Conservation (phyloP, 2,797 vertebrate genomes). For the Poecile montanus region DNA sequence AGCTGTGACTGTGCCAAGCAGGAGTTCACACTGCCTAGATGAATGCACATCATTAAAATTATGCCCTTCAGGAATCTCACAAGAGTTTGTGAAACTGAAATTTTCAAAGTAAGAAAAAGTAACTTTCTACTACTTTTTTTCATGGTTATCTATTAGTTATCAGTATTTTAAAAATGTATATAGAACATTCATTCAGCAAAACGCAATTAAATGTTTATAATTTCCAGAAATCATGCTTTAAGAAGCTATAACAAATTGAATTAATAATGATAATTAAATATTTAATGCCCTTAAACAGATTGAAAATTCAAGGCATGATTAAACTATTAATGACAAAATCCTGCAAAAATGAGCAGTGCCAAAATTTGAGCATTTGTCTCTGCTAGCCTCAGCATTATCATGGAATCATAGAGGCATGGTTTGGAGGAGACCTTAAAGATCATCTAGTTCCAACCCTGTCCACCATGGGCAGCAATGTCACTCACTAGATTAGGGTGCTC, state of each 20-base stretch:
- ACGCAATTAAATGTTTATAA: background rate
- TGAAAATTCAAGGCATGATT: background rate
- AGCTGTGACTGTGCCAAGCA: background rate
- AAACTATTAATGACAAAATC: background rate
- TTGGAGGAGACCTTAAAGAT: background rate
- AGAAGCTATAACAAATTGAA: background rate
- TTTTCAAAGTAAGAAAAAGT: background rate
- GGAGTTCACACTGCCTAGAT: background rate
- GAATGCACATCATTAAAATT: background rate
- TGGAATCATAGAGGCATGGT: background rate
- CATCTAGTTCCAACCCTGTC: background rate
- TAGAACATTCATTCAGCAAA: background rate
- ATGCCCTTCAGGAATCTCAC: background rate
- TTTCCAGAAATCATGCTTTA: background rate
- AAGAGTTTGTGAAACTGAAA: background rate
- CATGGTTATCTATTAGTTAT: background rate
- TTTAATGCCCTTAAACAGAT: background rate
- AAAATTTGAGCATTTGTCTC: background rate
- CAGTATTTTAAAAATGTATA: background rate
- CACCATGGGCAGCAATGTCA: background rate
- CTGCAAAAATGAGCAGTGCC: background rate
- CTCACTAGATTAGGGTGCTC: background rate
- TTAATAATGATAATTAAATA: background rate
- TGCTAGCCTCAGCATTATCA: background rate
- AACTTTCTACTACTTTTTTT: background rate